Percentiles rank a stretch among this genome's conserved stretches.
These are phyloP conservation scores for Machimus rusticus DNA, from an alignment of 2,888 invertebrate genomes.

Conservation along the genomic window DNA sequence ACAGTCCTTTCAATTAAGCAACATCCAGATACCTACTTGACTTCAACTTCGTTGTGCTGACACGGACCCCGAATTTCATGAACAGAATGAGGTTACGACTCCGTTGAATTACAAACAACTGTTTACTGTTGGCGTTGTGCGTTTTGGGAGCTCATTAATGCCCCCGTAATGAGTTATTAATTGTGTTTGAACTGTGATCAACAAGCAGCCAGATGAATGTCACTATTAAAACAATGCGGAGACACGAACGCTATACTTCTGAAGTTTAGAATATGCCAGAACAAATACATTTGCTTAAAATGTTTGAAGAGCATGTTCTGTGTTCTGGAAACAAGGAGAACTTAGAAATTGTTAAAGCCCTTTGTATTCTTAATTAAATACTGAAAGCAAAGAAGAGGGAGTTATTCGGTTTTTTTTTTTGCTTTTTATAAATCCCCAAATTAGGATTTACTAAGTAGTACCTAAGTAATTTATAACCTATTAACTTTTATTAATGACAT, in stretches of 20 bases:
- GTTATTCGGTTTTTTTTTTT: too few relatives aligned
- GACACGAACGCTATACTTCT: not conserved
- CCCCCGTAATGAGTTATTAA: conserved; percentile 14
- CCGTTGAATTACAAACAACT: not conserved
- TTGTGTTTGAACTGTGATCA: not conserved
- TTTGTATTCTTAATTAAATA: not conserved
- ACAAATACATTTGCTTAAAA: not conserved
- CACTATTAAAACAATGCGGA: not conserved
- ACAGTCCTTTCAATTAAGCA: not conserved
- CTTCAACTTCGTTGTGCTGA: not conserved
- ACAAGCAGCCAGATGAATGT: not conserved
- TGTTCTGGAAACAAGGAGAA: not conserved
- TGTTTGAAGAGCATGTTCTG: not conserved
- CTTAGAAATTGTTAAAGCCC: not conserved
- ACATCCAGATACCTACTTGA: not conserved
- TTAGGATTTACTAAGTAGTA: too few relatives aligned
- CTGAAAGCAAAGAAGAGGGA: not conserved
- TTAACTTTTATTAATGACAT: too few relatives aligned
- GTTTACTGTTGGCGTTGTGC: not conserved
- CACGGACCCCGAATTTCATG: not conserved
- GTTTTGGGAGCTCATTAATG: conserved; percentile 2
- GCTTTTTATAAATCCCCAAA: too few relatives aligned
- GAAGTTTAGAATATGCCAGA: not conserved
- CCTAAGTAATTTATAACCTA: too few relatives aligned
- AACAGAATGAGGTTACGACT: not conserved